A percentile compares a stretch with the other conserved stretches of the same genome.
These are phyloP conservation scores for Maniola jurtina DNA, from an alignment of 1,140 invertebrate genomes.

Conservation along the genomic window DNA sequence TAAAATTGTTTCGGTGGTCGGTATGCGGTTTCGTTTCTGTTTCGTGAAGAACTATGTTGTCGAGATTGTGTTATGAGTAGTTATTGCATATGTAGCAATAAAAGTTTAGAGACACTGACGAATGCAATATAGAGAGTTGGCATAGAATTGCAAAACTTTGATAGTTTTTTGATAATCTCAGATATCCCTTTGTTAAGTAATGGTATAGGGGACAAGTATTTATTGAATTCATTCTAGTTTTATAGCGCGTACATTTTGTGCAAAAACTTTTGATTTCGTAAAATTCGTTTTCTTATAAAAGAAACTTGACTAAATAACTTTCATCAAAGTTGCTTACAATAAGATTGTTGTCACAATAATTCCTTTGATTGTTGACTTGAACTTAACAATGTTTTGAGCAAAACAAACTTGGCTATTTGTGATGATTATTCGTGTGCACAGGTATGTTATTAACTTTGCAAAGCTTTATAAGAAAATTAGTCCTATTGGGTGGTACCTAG, in stretches of 20 bases:
- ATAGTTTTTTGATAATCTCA: constrained; percentile 30
- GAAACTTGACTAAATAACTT: constrained; percentile 4
- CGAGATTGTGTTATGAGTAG: constrained; percentile 59
- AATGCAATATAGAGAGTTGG: constrained; percentile 64
- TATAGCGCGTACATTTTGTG: background rate
- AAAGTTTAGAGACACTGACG: constrained; percentile 72
- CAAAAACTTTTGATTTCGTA: background rate
- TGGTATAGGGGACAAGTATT: constrained; percentile 19
- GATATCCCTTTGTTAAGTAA: constrained; percentile 11
- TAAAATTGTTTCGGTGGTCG: constrained; percentile 70
- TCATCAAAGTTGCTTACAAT: constrained; percentile 16
- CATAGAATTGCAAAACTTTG: constrained; percentile 28
- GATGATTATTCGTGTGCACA: constrained; percentile 3
- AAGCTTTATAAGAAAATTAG: background rate
- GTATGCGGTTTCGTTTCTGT: constrained; percentile 63
- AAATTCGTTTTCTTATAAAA: constrained; percentile 11
- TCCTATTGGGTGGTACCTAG: too few species aligned
- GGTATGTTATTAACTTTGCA: constrained; percentile 6
- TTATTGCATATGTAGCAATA: constrained; percentile 67
- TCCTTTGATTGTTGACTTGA: constrained; percentile 13
- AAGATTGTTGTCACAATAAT: constrained; percentile 15
- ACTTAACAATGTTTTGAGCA: constrained; percentile 10
- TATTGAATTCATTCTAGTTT: background rate
- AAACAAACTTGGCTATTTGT: constrained; percentile 15
- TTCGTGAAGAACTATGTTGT: constrained; percentile 50